Evolutionary conservation across 2,797 vertebrate species (phyloP), one percentile per base, ranked within the genome.

Genomic region (Denticeps clupeoides): DNA sequence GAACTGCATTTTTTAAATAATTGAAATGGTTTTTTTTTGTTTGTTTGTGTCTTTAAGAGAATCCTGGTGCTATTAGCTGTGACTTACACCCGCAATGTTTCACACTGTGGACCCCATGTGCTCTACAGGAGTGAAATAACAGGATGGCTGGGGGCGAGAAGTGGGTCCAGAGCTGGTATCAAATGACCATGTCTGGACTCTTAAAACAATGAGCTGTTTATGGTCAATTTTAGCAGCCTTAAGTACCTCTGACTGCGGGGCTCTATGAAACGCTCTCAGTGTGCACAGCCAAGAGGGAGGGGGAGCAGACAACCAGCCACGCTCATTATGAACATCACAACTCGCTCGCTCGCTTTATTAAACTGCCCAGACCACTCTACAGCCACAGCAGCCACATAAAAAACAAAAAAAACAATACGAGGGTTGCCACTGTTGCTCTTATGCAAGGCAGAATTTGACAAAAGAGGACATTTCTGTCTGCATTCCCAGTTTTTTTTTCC

Each of bases 141-240:
- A 71, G 64, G 59, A 72, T 71, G 62, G 64, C 73, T 69, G 53
- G 50, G 68, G 68, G 70, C 37, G 29, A 73, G 60, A 64, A 71
- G 67, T 48, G 53, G 16, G 55, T 49, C 64, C 56, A 62, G 65
- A 61, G 63, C 53, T 2, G 40, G 71, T 73, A 68, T 81, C 75
- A 72, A 62, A 75, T 80, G 69, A 73, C 72, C 23, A 29, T 55
- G 71, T 69, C 71, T 69, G 68, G 70, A 62, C 69, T 72, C 65
- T 70, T 70, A 69, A 73, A 80, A 72, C 74, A 77, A 77, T 73
- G 68, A 74, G 66, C 72, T 78, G 73, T 78, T 81, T 80, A 81
- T 76, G 68, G 75, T 71, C 71, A 79, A 65, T 72, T 70, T 72
- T 65, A 33, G 68, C 69, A 64, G 62, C 59, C 65, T 56, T 52